A percentile compares a stretch with the other conserved stretches of the same genome.
phyloP scores from a whole-genome alignment of 2,888 invertebrate species.

The Drosophila affinis region DNA sequence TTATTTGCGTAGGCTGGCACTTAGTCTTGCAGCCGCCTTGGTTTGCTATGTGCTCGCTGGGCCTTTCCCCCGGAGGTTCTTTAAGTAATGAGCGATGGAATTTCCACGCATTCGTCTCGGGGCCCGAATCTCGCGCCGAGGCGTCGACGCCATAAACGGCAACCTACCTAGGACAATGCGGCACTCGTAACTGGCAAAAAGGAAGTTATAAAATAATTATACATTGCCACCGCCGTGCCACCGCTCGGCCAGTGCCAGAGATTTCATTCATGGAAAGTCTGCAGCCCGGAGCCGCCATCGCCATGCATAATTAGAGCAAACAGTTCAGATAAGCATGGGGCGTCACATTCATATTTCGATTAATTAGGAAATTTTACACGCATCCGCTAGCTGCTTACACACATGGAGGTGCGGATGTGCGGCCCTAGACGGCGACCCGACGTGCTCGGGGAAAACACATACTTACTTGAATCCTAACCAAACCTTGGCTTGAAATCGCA shows the following conservation, averaged over 20 bases:
- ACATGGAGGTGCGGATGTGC: constrained; percentile 38
- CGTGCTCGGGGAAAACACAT: constrained; percentile 39
- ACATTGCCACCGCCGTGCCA: constrained; percentile 27
- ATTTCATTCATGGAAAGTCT: constrained; percentile 70
- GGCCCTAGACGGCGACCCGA: constrained; percentile 53
- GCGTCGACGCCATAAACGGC: constrained; percentile 56
- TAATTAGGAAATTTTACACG: constrained; percentile 63
- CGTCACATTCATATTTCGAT: constrained; percentile 61
- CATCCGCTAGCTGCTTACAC: constrained; percentile 19
- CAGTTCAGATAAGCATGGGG: constrained; percentile 53
- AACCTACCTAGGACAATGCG: constrained; percentile 67
- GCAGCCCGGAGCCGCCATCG: constrained; percentile 6
- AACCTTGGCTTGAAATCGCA: constrained; percentile 13
- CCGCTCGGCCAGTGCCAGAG: constrained; percentile 23
- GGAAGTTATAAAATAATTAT: constrained; percentile 67
- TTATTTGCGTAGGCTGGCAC: constrained; percentile 73
- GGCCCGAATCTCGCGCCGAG: constrained; percentile 4
- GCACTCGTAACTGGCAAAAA: constrained; percentile 56
- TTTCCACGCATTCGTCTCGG: constrained; percentile 60
- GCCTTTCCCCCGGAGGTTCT: constrained; percentile 61
- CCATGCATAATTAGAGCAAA: constrained; percentile 54
- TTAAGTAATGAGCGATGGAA: constrained; percentile 66
- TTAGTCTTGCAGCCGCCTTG: constrained; percentile 66
- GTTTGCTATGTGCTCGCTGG: constrained; percentile 28
- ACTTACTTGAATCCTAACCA: constrained; percentile 24